These are phyloP conservation scores for Julus scandinavius DNA, from an alignment of 2,888 invertebrate species.

Conservation along the genomic window DNA sequence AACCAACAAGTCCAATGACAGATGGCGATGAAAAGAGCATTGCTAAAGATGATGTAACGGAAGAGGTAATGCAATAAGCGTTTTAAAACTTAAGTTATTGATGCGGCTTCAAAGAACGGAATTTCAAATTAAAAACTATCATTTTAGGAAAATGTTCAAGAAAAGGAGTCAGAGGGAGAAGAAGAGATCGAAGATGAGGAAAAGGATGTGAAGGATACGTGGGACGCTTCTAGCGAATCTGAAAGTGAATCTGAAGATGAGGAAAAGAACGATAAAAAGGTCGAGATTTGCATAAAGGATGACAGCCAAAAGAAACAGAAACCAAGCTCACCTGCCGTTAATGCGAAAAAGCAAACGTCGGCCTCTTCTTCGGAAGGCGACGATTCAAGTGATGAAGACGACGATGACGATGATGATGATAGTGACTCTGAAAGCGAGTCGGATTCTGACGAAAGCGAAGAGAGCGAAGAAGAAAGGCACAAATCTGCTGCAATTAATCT, in stretches of 20 bases:
- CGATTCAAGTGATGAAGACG: slow-evolving; percentile 65
- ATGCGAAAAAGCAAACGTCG: slow-evolving; percentile 62
- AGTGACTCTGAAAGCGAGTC: slow-evolving; percentile 67
- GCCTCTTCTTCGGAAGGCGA: slow-evolving; percentile 64
- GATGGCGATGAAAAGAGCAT: neutral
- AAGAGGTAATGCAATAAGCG: neutral
- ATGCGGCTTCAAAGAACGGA: no score
- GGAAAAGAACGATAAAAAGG: slow-evolving; percentile 7
- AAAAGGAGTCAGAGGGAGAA: slow-evolving; percentile 60
- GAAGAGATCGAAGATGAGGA: slow-evolving; percentile 63
- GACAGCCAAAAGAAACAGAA: slow-evolving; percentile 15
- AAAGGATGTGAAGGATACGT: slow-evolving; percentile 60
- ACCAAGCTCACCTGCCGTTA: slow-evolving; percentile 56
- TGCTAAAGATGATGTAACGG: neutral
- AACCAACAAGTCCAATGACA: neutral
- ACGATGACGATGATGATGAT: slow-evolving; percentile 60
- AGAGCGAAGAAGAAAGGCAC: slow-evolving; percentile 67
- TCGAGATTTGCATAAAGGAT: slow-evolving; percentile 58
- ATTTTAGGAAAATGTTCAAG: neutral
- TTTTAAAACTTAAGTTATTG: neutral
- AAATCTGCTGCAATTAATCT: slow-evolving; percentile 81
- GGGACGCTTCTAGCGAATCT: slow-evolving; percentile 54
- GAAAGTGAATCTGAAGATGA: slow-evolving; percentile 64
- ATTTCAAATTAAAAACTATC: neutral
- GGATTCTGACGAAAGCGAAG: slow-evolving; percentile 55